phyloP scores from a whole-genome alignment of 2,113 vertebrate genomes.

The Calidris pygmaea region DNA sequence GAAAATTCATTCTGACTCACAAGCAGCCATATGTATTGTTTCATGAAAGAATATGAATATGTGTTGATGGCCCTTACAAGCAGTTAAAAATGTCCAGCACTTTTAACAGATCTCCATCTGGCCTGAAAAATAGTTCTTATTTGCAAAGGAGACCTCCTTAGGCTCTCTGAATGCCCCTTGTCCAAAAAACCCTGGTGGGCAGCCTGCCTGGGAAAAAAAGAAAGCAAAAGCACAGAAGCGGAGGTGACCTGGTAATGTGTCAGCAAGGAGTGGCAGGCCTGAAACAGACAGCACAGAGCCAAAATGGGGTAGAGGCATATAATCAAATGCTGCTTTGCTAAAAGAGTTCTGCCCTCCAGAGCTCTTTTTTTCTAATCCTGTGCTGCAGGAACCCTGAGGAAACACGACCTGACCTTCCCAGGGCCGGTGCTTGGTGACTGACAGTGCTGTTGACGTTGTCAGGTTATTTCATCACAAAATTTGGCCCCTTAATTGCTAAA shows the following conservation, averaged over 20 bases:
- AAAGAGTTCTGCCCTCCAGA: neutral
- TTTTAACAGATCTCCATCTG: neutral
- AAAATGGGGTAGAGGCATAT: neutral
- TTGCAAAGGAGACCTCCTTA: neutral
- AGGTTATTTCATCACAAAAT: neutral
- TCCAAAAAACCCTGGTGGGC: neutral
- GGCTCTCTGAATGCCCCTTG: neutral
- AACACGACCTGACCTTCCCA: neutral
- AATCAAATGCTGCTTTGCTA: neutral
- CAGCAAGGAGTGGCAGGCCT: conserved; percentile 61
- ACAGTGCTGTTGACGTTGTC: neutral
- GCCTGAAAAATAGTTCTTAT: neutral
- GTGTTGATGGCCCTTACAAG: neutral
- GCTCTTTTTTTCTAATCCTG: neutral
- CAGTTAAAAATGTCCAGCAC: neutral
- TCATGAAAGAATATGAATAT: conserved; percentile 19
- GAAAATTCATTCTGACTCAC: conserved; percentile 57
- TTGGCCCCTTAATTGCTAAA: neutral
- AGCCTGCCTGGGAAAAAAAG: conserved; percentile 2
- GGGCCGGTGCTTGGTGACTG: neutral
- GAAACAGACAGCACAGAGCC: neutral
- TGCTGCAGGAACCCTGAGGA: neutral
- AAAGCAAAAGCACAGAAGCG: neutral
- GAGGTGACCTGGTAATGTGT: conserved; percentile 62
- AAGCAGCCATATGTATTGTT: neutral